Evolutionary conservation across 2,797 vertebrate genomes (phyloP).

Genomic region (Takifugu rubripes): DNA sequence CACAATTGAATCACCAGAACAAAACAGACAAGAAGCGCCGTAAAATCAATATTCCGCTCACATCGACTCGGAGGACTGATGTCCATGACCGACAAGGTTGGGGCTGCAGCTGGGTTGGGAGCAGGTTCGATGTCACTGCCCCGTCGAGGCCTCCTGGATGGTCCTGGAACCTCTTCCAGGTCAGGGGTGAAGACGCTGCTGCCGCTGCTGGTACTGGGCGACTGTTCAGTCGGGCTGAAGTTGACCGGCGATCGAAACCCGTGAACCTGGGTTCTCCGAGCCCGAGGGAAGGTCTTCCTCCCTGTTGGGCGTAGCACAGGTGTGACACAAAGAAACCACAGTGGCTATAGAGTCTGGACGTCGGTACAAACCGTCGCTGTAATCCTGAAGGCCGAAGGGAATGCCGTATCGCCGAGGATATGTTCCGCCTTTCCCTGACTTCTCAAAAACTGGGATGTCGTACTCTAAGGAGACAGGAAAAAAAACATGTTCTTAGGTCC

Average conservation of each 20-base stretch:
- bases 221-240: slow-evolving; percentile 94
- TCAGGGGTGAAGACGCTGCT: slow-evolving; percentile 94
- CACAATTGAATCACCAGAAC: not conserved
- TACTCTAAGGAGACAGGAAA: slow-evolving; percentile 74
- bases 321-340: not conserved
- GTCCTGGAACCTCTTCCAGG: slow-evolving; percentile 82
- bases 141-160: slow-evolving; percentile 80
- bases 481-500: not conserved
- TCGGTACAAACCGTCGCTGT: slow-evolving; percentile 83
- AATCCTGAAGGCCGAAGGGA: slow-evolving; percentile 92
- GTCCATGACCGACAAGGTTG: slow-evolving; percentile 92
- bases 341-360: not conserved
- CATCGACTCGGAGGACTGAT: slow-evolving; percentile 98
- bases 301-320: slow-evolving; percentile 67
- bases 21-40: no score
- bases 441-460: slow-evolving; percentile 96
- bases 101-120: slow-evolving; percentile 47
- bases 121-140: slow-evolving; percentile 95
- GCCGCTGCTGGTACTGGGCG: slow-evolving; percentile 93
- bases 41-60: slow-evolving; percentile 65
- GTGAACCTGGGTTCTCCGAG: slow-evolving; percentile 91
- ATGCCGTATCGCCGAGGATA: slow-evolving; percentile 94
- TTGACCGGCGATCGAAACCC: slow-evolving; percentile 91
- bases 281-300: slow-evolving; percentile 96
- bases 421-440: slow-evolving; percentile 95